A percentile compares a stretch with the other conserved stretches of the same genome.
These are phyloP conservation scores for Chiloscyllium punctatum DNA, from an alignment of 2,797 vertebrate genomes.

Conservation along the genomic window DNA sequence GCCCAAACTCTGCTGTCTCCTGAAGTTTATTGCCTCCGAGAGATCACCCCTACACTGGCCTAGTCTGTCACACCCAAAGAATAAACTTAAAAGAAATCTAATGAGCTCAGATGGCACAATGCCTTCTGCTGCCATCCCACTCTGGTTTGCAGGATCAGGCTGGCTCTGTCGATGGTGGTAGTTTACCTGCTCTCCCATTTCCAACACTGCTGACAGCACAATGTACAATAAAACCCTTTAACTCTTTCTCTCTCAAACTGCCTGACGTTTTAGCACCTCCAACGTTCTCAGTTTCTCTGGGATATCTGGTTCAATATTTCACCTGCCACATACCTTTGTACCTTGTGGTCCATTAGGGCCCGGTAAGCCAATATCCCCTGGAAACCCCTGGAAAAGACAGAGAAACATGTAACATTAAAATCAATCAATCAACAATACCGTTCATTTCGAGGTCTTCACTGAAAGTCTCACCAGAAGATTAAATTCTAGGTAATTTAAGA, in stretches of 20 bases:
- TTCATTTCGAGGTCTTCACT: background rate
- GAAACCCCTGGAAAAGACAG: constrained; percentile 77
- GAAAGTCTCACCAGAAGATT: background rate
- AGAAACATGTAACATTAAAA: constrained; percentile 42
- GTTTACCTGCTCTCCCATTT: too few species aligned
- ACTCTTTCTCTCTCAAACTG: background rate
- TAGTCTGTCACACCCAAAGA: too few species aligned
- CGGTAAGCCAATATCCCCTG: constrained; percentile 90
- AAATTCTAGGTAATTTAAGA: background rate
- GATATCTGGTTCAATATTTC: background rate
- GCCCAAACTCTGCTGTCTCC: too few species aligned
- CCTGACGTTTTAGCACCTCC: background rate
- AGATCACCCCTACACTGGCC: too few species aligned
- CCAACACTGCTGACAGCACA: too few species aligned
- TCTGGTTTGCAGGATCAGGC: too few species aligned
- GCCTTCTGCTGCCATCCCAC: too few species aligned
- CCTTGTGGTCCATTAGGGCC: constrained; percentile 88
- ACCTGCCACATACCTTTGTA: constrained; percentile 69
- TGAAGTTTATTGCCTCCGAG: too few species aligned
- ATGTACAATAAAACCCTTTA: too few species aligned
- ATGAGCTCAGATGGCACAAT: too few species aligned
- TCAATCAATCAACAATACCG: constrained; percentile 27
- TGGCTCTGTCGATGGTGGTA: too few species aligned
- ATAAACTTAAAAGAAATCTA: too few species aligned
- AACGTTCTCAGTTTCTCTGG: background rate